Evolutionary conservation across 2,888 invertebrate genomes (phyloP).

Genomic region (Pachymerium ferrugineum): DNA sequence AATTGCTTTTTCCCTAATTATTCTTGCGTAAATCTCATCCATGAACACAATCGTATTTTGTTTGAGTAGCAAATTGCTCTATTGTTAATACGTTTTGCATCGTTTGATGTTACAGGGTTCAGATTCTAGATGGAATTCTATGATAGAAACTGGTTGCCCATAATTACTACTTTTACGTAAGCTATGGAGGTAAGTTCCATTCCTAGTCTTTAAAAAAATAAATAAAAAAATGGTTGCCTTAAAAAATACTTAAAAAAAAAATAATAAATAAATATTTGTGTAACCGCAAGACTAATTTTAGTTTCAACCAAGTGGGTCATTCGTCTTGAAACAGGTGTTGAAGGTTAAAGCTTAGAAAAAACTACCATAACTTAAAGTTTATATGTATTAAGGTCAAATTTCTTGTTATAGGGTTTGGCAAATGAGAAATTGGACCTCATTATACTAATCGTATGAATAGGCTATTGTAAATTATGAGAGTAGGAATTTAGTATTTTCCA

Average conservation of each 20-base stretch:
- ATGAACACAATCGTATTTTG: background rate
- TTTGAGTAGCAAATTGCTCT: background rate
- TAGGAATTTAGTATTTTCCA: too few relatives aligned
- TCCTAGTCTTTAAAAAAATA: too few relatives aligned
- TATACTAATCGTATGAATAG: background rate
- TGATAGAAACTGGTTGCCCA: background rate
- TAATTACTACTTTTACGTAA: background rate
- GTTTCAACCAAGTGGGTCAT: background rate
- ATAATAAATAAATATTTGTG: too few relatives aligned
- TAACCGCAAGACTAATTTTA: background rate
- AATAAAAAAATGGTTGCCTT: too few relatives aligned
- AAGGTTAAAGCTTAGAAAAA: too few relatives aligned
- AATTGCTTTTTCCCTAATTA: background rate
- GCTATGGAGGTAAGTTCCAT: constrained; percentile 1
- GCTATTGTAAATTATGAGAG: background rate
- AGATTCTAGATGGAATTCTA: constrained; percentile 5
- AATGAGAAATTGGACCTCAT: background rate
- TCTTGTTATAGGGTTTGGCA: background rate
- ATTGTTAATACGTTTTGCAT: background rate
- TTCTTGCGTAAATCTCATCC: background rate
- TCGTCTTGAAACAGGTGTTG: background rate
- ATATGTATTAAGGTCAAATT: background rate
- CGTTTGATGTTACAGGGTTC: constrained; percentile 1
- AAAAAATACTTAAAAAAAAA: too few relatives aligned
- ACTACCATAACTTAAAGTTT: too few relatives aligned